Percentiles rank a stretch among this genome's conserved stretches.
Conservation (phyloP, 53 echinoderm and acorn worm genomes). For the Zoroaster sp. region DNA sequence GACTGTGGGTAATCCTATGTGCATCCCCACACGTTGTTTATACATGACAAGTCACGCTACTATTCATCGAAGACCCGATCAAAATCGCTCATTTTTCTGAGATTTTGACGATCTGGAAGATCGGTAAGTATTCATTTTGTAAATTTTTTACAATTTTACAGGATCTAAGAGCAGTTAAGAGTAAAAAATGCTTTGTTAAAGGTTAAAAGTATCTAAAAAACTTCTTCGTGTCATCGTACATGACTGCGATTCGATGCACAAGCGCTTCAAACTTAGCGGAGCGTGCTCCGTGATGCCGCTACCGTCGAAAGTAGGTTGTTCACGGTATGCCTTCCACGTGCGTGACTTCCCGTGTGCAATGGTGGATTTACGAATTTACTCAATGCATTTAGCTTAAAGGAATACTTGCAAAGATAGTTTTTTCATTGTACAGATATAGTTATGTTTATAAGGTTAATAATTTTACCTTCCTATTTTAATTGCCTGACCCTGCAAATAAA, state of each 20-base stretch:
- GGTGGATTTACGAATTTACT: not conserved
- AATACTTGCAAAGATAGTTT: not conserved
- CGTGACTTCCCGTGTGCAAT: not conserved
- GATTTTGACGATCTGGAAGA: not conserved
- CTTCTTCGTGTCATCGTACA: not conserved
- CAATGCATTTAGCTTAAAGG: not conserved
- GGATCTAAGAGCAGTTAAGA: not conserved
- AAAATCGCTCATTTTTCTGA: not conserved
- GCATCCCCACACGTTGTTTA: not conserved
- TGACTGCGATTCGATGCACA: not conserved
- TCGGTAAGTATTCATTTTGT: not conserved
- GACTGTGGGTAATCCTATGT: not conserved
- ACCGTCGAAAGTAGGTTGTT: not conserved
- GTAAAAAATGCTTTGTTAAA: not conserved
- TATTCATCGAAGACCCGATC: not conserved
- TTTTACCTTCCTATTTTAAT: too few relatives aligned
- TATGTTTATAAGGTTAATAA: too few relatives aligned
- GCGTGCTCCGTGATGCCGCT: not conserved
- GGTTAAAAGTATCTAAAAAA: not conserved
- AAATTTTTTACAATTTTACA: not conserved
- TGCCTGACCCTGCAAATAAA: too few relatives aligned
- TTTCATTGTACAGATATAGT: not conserved
- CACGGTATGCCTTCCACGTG: not conserved
- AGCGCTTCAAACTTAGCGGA: not conserved
- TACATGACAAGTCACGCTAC: not conserved